A percentile compares a stretch with the other conserved stretches of the same genome.
Evolutionary conservation across 2,797 vertebrate species (phyloP).

Genomic region (Halcyon chelicuti): DNA sequence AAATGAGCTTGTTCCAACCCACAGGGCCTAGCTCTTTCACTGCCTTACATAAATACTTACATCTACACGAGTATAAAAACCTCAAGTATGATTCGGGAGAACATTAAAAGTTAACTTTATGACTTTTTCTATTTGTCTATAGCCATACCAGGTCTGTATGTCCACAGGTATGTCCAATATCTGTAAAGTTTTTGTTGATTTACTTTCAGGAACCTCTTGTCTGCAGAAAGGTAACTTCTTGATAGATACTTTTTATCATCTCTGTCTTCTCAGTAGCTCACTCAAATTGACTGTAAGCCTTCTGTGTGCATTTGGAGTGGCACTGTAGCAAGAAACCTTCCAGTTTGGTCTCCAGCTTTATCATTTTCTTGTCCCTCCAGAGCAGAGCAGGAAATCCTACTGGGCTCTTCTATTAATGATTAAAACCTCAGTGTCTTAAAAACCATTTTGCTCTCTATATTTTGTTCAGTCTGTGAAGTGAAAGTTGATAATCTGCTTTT

Average conservation of each 20-base stretch:
- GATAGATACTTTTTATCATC: background rate
- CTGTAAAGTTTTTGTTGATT: background rate
- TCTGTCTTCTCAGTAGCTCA: background rate
- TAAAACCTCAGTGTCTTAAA: background rate
- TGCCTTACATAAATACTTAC: background rate
- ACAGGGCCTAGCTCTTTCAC: background rate
- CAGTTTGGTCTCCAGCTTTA: background rate
- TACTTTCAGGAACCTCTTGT: background rate
- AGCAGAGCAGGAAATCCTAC: background rate
- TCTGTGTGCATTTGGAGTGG: background rate
- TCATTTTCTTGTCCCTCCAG: background rate
- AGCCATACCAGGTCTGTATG: background rate
- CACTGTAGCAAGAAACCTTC: background rate
- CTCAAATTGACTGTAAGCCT: background rate
- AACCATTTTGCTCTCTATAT: background rate
- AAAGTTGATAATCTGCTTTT: background rate
- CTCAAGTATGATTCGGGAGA: background rate
- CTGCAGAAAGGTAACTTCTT: background rate
- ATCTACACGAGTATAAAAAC: background rate
- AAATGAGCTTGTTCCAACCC: background rate
- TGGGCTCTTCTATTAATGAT: background rate
- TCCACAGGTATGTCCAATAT: background rate
- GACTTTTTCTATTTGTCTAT: background rate
- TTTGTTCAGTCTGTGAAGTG: background rate
- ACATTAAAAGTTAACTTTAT: background rate